phyloP scores from a whole-genome alignment of 2,888 invertebrate genomes.

The Galeruca laticollis region DNA sequence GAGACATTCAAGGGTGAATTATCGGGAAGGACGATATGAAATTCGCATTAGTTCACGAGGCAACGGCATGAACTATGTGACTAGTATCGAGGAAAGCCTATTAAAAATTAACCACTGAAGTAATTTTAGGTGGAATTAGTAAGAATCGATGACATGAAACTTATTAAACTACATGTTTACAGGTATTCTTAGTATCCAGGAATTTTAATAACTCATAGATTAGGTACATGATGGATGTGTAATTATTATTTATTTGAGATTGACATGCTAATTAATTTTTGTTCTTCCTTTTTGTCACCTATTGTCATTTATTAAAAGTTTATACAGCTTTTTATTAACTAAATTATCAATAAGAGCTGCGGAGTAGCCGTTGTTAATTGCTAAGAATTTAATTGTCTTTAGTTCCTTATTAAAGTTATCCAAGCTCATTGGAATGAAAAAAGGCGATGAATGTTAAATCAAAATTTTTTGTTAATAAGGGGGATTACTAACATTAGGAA shows the following conservation, averaged over 20 bases:
- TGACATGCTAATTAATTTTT: too few relatives aligned
- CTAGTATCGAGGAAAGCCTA: slow-evolving; percentile 23
- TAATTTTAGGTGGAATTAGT: slow-evolving; percentile 16
- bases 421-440: too few relatives aligned
- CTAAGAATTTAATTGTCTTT: too few relatives aligned
- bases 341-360: too few relatives aligned
- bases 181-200: neutral
- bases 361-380: too few relatives aligned
- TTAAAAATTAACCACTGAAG: slow-evolving; percentile 30
- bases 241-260: neutral
- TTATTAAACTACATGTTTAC: slow-evolving; percentile 12
- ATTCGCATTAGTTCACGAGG: slow-evolving; percentile 28
- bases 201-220: neutral
- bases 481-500: too few relatives aligned
- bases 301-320: too few relatives aligned
- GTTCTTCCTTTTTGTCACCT: too few relatives aligned
- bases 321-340: too few relatives aligned
- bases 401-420: too few relatives aligned
- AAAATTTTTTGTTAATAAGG: too few relatives aligned
- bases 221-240: neutral
- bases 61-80: slow-evolving; percentile 21
- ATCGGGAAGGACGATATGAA: slow-evolving; percentile 25
- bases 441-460: too few relatives aligned
- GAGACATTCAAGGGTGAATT: slow-evolving; percentile 1
- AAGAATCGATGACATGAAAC: slow-evolving; percentile 29